Evolutionary conservation across 1,140 invertebrate genomes (phyloP).

Genomic region (Venturia canescens): DNA sequence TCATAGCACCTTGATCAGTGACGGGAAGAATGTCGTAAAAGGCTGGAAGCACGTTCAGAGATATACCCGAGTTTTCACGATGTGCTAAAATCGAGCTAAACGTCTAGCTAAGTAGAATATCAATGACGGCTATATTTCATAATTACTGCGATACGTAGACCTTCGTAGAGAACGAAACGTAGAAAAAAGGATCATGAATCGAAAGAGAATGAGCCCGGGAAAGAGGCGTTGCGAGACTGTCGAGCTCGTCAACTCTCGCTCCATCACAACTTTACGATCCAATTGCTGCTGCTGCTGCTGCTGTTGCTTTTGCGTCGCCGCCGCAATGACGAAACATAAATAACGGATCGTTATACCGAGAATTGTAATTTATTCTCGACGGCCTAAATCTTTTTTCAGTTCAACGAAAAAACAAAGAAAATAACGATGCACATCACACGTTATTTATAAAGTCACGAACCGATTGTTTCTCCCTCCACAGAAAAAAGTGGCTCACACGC

Average conservation of each 20-base stretch:
- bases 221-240: constrained; percentile 29
- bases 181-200: constrained; percentile 4
- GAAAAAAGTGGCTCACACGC: not conserved
- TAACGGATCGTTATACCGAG: constrained; percentile 45
- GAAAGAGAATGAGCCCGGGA: not conserved
- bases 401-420: not conserved
- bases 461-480: not conserved
- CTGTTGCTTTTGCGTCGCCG: constrained; percentile 20
- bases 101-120: constrained; percentile 64
- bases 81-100: constrained; percentile 63
- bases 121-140: constrained; percentile 64
- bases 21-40: constrained; percentile 39
- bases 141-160: constrained; percentile 52
- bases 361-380: constrained; percentile 36
- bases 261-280: constrained; percentile 58
- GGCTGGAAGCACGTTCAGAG: not conserved
- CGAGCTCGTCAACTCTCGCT: constrained; percentile 32
- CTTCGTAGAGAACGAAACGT: not conserved
- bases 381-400: constrained; percentile 16
- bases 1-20: constrained; percentile 46
- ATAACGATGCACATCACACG: not conserved
- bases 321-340: constrained; percentile 42
- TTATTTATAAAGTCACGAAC: constrained; percentile 35
- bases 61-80: constrained; percentile 49
- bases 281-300: constrained; percentile 50